Conservation (phyloP, 2,797 vertebrate genomes). For the Sphaeramia orbicularis region DNA sequence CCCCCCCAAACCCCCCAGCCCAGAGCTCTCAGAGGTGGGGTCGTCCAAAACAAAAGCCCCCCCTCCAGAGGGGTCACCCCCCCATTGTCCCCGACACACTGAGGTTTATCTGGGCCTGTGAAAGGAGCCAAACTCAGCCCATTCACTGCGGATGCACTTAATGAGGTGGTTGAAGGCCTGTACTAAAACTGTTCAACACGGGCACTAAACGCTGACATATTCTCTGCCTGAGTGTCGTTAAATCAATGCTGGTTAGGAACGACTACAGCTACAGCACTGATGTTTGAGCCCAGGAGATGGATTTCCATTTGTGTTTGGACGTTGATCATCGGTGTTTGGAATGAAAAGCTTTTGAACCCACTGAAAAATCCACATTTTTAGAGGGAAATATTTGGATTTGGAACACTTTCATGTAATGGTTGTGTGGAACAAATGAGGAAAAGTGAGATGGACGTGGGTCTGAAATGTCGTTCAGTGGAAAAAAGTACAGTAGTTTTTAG, state of each 20-base stretch:
- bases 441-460: too few relatives aligned
- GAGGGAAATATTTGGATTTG: too few relatives aligned
- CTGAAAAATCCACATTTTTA: too few relatives aligned
- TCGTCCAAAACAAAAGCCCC: slow-evolving; percentile 74
- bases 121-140: slow-evolving; percentile 61
- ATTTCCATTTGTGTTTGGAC: not conserved
- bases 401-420: too few relatives aligned
- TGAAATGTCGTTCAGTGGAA: too few relatives aligned
- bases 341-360: too few relatives aligned
- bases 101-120: slow-evolving; percentile 72
- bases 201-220: slow-evolving; percentile 66
- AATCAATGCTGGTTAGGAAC: slow-evolving; percentile 67
- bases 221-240: slow-evolving; percentile 56
- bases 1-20: slow-evolving; percentile 52
- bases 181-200: slow-evolving; percentile 69
- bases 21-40: slow-evolving; percentile 73
- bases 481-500: too few relatives aligned
- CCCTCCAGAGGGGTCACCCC: slow-evolving; percentile 49
- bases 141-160: slow-evolving; percentile 70
- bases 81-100: slow-evolving; percentile 69
- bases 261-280: slow-evolving; percentile 9
- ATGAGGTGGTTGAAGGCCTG: slow-evolving; percentile 74
- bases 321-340: too few relatives aligned
- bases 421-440: too few relatives aligned
- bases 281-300: slow-evolving; percentile 12